Evolutionary conservation across 2,888 invertebrate genomes (phyloP).

Genomic region (Pandemis heparana): DNA sequence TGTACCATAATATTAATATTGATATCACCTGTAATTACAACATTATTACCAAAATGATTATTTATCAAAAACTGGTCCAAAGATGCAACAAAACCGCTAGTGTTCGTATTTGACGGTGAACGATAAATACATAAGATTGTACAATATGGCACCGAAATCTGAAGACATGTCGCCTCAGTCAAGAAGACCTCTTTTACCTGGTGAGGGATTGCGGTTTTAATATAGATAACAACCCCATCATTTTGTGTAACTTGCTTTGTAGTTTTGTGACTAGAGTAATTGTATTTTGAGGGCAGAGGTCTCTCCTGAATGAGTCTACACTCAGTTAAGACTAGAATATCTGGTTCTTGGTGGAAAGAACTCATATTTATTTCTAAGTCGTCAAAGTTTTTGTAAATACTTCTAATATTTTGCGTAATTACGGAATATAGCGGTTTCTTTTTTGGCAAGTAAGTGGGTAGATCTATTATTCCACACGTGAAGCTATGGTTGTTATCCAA

Average conservation of each 20-base stretch:
- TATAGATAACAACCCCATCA: conserved; percentile 43
- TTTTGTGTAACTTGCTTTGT: conserved; percentile 41
- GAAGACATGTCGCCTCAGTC: conserved; percentile 43
- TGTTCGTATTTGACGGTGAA: conserved; percentile 42
- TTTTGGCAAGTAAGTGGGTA: conserved; percentile 29
- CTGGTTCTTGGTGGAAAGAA: conserved; percentile 38
- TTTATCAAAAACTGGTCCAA: conserved; percentile 15
- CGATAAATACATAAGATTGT: conserved; percentile 44
- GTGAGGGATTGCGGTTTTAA: conserved; percentile 26
- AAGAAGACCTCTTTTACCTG: conserved; percentile 43
- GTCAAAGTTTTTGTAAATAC: conserved; percentile 28
- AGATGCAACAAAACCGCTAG: conserved; percentile 32
- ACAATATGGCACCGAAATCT: conserved; percentile 30
- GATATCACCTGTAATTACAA: background rate
- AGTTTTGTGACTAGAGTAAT: conserved; percentile 37
- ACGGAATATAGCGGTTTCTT: no score
- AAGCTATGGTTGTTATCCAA: background rate
- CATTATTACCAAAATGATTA: background rate
- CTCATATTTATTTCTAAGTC: conserved; percentile 36
- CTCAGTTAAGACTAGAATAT: conserved; percentile 45
- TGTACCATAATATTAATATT: background rate
- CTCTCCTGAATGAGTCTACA: conserved; percentile 42
- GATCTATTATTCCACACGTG: conserved; percentile 18
- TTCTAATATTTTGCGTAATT: conserved; percentile 47
- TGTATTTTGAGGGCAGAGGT: conserved; percentile 30